Conservation (phyloP, 1,140 invertebrate species). For the Charaxes varanes region DNA sequence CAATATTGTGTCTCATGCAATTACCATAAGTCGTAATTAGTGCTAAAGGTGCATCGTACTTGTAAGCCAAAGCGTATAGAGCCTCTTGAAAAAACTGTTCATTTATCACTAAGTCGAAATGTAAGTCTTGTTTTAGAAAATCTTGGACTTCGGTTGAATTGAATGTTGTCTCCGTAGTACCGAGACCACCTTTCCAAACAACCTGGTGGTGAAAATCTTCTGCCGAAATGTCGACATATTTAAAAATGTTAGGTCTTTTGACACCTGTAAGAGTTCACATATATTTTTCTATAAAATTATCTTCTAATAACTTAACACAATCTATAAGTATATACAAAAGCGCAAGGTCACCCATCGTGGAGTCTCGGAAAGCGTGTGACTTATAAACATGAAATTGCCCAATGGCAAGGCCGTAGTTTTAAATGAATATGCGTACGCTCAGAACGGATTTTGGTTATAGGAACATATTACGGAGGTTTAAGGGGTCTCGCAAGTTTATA, state of each 20-base stretch:
- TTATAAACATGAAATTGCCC: too few species aligned
- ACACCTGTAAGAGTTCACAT: constrained; percentile 42
- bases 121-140: constrained; percentile 62
- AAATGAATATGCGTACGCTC: too few species aligned
- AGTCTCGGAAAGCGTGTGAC: too few species aligned
- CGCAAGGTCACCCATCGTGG: too few species aligned
- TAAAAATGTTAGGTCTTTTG: constrained; percentile 52
- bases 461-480: too few species aligned
- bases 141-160: constrained; percentile 61
- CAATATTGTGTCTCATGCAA: constrained; percentile 72
- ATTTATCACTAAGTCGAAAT: constrained; percentile 72
- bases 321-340: too few species aligned
- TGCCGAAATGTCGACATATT: constrained; percentile 42
- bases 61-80: constrained; percentile 71
- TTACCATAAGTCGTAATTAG: constrained; percentile 74
- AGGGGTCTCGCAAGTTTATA: too few species aligned
- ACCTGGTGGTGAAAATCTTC: constrained; percentile 45
- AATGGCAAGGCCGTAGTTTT: too few species aligned
- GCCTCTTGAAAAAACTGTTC: constrained; percentile 76
- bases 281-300: too few species aligned
- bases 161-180: constrained; percentile 65
- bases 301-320: too few species aligned
- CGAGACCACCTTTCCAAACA: constrained; percentile 58
- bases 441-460: too few species aligned
- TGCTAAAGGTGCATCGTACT: constrained; percentile 72